phyloP scores from a whole-genome alignment of 1,140 invertebrate species.

The Trichonephila inaurata region DNA sequence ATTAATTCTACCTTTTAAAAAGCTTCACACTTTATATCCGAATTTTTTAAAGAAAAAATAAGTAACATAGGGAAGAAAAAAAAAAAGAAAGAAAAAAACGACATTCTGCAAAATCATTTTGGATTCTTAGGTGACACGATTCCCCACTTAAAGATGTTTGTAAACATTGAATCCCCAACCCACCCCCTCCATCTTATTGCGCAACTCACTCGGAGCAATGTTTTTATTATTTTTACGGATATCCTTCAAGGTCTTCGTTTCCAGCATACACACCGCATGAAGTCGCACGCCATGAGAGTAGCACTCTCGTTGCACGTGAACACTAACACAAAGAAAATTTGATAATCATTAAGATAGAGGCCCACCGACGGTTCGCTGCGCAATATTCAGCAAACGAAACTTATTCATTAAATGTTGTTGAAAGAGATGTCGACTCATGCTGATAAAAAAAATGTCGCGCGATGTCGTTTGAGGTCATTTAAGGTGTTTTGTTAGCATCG shows the following conservation, averaged over 20 bases:
- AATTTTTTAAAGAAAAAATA: too few species aligned
- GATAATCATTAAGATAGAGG: background rate
- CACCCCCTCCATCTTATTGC: background rate
- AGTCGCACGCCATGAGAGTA: background rate
- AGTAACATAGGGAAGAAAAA: too few species aligned
- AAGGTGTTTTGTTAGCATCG: background rate
- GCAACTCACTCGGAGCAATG: background rate
- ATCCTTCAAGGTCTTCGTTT: conserved; percentile 7
- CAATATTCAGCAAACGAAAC: background rate
- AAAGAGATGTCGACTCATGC: background rate
- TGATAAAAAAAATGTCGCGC: background rate
- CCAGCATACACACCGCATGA: background rate
- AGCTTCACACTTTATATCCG: too few species aligned
- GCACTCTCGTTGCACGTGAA: background rate
- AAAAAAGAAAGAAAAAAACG: background rate
- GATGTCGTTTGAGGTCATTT: conserved; percentile 15
- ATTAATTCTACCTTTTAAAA: too few species aligned
- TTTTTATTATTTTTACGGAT: background rate
- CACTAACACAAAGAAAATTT: background rate
- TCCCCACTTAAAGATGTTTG: background rate
- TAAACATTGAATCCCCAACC: background rate
- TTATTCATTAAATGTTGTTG: background rate
- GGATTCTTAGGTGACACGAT: background rate
- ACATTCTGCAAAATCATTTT: background rate
- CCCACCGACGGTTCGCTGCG: background rate